These are phyloP conservation scores for Hestina assimilis DNA, from an alignment of 1,140 invertebrate genomes.

Conservation along the genomic window DNA sequence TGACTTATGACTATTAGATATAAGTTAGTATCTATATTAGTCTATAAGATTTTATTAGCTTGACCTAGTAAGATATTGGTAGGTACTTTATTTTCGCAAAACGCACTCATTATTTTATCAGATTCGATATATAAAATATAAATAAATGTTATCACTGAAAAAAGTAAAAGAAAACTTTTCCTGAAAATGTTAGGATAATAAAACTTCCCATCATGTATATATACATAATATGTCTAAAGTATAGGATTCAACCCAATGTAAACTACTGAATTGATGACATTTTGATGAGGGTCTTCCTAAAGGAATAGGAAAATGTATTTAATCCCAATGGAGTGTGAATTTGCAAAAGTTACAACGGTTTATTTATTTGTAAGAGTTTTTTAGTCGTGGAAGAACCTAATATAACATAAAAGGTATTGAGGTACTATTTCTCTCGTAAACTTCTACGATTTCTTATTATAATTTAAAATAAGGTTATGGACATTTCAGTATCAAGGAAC, in stretches of 20 bases:
- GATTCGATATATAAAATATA: constrained; percentile 35
- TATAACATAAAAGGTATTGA: neutral
- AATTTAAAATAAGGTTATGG: too few species aligned
- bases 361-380: neutral
- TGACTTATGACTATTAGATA: too few species aligned
- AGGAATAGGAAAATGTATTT: neutral
- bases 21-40: too few species aligned
- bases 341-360: neutral
- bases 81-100: too few species aligned
- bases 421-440: too few species aligned
- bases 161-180: too few species aligned
- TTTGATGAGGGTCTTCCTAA: neutral
- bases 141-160: too few species aligned
- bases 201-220: neutral
- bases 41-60: too few species aligned
- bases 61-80: too few species aligned
- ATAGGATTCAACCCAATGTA: neutral
- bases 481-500: too few species aligned
- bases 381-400: neutral
- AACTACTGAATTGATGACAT: constrained; percentile 1
- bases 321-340: neutral
- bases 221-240: neutral
- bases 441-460: too few species aligned
- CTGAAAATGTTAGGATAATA: neutral
- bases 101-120: too few species aligned